Evolutionary conservation across 2,797 vertebrate genomes (phyloP).

Genomic region (Sebastes wilsoni): DNA sequence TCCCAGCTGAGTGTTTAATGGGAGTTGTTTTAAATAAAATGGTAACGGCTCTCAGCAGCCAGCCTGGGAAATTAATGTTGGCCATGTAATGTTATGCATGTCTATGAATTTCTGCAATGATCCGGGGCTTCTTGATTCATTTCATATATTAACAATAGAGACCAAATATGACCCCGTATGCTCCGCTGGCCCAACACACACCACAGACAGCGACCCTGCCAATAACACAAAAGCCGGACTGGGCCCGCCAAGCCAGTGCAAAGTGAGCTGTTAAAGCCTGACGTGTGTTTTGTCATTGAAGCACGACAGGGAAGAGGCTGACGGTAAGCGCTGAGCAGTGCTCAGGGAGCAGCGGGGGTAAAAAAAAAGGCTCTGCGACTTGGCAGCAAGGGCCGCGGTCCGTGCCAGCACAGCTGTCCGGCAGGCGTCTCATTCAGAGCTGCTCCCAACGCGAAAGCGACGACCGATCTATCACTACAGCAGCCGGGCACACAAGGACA

Average conservation of each 20-base stretch:
- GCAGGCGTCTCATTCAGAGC: slow-evolving; percentile 71
- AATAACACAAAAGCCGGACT: slow-evolving; percentile 49
- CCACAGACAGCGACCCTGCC: slow-evolving; percentile 46
- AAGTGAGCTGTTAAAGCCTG: slow-evolving; percentile 74
- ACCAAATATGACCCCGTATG: slow-evolving; percentile 42
- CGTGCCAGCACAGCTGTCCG: slow-evolving; percentile 81
- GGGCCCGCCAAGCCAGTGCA: slow-evolving; percentile 46
- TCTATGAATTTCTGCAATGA: background rate
- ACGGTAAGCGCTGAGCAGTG: slow-evolving; percentile 68
- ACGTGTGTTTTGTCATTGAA: slow-evolving; percentile 76
- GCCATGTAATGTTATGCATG: background rate
- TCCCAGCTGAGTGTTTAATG: slow-evolving; percentile 18
- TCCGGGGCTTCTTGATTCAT: slow-evolving; percentile 11
- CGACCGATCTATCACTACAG: slow-evolving; percentile 71
- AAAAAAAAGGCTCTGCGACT: slow-evolving; percentile 62
- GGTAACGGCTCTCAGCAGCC: slow-evolving; percentile 3
- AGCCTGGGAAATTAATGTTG: slow-evolving; percentile 3
- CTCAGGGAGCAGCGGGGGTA: slow-evolving; percentile 66
- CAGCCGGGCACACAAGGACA: slow-evolving; percentile 71
- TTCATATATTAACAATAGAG: slow-evolving; percentile 32
- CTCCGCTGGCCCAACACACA: slow-evolving; percentile 25
- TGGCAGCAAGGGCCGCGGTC: slow-evolving; percentile 61
- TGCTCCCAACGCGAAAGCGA: slow-evolving; percentile 54
- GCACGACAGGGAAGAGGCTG: slow-evolving; percentile 63
- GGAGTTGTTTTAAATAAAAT: slow-evolving; percentile 26